These are phyloP conservation scores for Ctenopoma kingsleyae DNA, from an alignment of 2,797 vertebrate species.

Conservation along the genomic window DNA sequence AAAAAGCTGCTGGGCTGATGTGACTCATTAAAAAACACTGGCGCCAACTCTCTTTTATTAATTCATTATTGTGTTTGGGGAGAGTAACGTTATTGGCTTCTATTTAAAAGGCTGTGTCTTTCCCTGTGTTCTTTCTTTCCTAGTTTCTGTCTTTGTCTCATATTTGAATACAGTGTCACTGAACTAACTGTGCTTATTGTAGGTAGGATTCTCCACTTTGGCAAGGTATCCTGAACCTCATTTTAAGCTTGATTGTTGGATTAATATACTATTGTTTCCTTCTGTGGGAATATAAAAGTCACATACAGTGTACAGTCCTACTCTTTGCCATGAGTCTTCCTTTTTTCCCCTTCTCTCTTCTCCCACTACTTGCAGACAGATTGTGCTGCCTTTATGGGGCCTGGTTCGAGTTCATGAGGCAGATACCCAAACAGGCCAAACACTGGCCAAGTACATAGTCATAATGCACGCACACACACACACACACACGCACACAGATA, in stretches of 20 bases:
- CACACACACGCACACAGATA: constrained; percentile 37
- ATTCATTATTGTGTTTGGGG: constrained; percentile 84
- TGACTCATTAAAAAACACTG: constrained; percentile 87
- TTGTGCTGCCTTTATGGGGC: constrained; percentile 65
- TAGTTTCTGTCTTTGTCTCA: constrained; percentile 23
- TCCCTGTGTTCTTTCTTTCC: constrained; percentile 28
- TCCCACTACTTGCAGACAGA: constrained; percentile 57
- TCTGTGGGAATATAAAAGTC: constrained; percentile 31
- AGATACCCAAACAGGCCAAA: constrained; percentile 73
- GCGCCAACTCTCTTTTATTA: constrained; percentile 86
- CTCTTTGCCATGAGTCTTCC: constrained; percentile 24
- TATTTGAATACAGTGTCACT: constrained; percentile 9
- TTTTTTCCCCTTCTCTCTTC: constrained; percentile 39
- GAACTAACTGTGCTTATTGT: constrained; percentile 8
- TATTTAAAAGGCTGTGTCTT: constrained; percentile 56
- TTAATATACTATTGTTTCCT: constrained; percentile 35
- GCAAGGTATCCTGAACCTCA: constrained; percentile 2
- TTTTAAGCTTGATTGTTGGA: constrained; percentile 30
- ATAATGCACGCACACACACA: constrained; percentile 36
- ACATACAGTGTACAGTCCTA: constrained; percentile 25
- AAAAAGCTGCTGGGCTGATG: constrained; percentile 82
- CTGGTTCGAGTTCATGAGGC: constrained; percentile 75
- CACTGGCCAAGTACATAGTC: constrained; percentile 66
- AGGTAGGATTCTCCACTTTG: constrained; percentile 2
- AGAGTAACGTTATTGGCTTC: constrained; percentile 62